These are phyloP conservation scores for Lytechinus pictus DNA, from an alignment of 35 echinoderm and acorn worm genomes.

Conservation along the genomic window DNA sequence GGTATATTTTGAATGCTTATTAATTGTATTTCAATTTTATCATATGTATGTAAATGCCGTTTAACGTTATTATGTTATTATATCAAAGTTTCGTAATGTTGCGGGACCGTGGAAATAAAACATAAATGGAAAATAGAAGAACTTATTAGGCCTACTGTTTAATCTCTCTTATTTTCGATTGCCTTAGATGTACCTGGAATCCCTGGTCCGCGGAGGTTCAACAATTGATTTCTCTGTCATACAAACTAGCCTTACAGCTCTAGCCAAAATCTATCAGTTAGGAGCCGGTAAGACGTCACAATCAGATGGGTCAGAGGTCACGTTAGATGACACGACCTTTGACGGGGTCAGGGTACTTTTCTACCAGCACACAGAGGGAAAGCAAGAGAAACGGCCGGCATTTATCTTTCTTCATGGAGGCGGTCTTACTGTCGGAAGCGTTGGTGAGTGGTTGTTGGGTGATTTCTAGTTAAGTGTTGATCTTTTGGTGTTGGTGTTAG, in stretches of 20 bases:
- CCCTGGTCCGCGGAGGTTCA: background rate
- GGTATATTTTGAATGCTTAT: no score
- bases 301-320: constrained; percentile 35
- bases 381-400: background rate
- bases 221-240: constrained; percentile 34
- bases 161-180: no score
- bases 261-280: background rate
- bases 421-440: constrained; percentile 50
- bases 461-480: no score
- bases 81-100: no score
- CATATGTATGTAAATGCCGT: no score
- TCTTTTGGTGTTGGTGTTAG: no score
- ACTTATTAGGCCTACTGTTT: no score
- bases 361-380: constrained; percentile 31
- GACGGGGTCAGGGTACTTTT: constrained; percentile 52
- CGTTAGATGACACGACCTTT: constrained; percentile 35
- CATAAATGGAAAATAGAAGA: no score
- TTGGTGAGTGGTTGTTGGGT: constrained; percentile 20
- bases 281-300: background rate
- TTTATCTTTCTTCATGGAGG: constrained; percentile 62
- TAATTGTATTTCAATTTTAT: no score
- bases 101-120: no score
- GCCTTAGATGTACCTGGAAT: constrained; percentile 29
- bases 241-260: background rate
- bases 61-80: no score